Conservation (phyloP, 2,797 vertebrate species). For the Scolopax rusticola region DNA sequence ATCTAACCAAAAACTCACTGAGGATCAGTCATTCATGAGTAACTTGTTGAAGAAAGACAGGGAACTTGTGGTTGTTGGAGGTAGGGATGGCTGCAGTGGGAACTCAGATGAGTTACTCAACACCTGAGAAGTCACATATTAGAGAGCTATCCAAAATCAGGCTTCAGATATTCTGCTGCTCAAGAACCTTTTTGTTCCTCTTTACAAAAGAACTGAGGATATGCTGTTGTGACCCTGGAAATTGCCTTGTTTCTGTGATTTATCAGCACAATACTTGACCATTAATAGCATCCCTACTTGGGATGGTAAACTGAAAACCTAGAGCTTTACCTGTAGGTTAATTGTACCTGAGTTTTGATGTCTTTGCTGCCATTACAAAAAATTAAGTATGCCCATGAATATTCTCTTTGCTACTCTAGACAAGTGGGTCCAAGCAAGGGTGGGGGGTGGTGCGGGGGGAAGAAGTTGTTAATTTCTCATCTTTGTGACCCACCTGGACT, state of each 20-base stretch:
- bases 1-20: not conserved
- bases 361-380: not conserved
- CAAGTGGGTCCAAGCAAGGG: not conserved
- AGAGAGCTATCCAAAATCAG: not conserved
- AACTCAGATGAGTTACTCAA: not conserved
- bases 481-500: not conserved
- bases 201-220: not conserved
- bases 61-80: not conserved
- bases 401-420: not conserved
- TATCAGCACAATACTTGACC: not conserved
- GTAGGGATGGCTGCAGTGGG: not conserved
- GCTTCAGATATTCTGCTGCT: not conserved
- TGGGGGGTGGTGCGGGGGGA: too few relatives aligned
- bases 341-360: not conserved
- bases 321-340: not conserved
- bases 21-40: not conserved
- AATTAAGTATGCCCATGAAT: accelerated
- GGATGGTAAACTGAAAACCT: not conserved
- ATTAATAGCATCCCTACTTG: not conserved
- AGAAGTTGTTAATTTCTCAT: not conserved
- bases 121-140: not conserved
- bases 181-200: not conserved
- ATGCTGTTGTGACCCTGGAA: not conserved
- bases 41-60: not conserved
- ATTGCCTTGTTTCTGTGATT: not conserved